phyloP scores from a whole-genome alignment of 2,888 invertebrate genomes.

The Synanthedon formicaeformis region DNA sequence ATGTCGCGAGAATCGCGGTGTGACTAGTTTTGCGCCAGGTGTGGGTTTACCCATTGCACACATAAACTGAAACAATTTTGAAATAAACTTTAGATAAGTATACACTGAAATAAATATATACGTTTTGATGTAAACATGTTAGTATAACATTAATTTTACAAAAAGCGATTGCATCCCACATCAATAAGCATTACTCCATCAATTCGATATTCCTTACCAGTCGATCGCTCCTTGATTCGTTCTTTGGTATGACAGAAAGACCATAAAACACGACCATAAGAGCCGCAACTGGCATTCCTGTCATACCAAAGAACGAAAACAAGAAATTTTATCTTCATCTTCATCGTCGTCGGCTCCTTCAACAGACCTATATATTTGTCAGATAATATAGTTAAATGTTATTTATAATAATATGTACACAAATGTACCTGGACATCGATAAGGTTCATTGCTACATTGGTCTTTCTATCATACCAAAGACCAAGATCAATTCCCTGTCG shows the following conservation, averaged over 20 bases:
- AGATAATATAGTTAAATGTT: too few relatives aligned
- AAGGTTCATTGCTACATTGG: constrained; percentile 80
- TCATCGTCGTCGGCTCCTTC: constrained; percentile 54
- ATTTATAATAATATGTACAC: not conserved
- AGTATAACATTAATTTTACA: too few relatives aligned
- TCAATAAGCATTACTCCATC: too few relatives aligned
- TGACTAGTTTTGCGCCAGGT: constrained; percentile 85
- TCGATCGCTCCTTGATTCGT: not conserved
- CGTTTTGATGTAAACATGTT: too few relatives aligned
- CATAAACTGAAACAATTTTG: constrained; percentile 73
- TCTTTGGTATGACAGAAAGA: constrained; percentile 13
- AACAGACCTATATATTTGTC: too few relatives aligned
- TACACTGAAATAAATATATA: too few relatives aligned
- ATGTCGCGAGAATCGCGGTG: constrained; percentile 87
- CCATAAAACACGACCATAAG: not conserved
- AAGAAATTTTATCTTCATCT: constrained; percentile 84
- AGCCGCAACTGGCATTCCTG: constrained; percentile 77
- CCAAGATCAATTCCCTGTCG: constrained; percentile 91
- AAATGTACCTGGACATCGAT: constrained; percentile 82
- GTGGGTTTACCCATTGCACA: constrained; percentile 88
- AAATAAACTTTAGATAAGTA: too few relatives aligned
- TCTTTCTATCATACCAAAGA: constrained; percentile 91
- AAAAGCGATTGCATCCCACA: too few relatives aligned
- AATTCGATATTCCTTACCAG: too few relatives aligned
- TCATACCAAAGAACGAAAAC: constrained; percentile 94